Evolutionary conservation across 2,797 vertebrate species (phyloP).

Genomic region (Eulemur coronatus): DNA sequence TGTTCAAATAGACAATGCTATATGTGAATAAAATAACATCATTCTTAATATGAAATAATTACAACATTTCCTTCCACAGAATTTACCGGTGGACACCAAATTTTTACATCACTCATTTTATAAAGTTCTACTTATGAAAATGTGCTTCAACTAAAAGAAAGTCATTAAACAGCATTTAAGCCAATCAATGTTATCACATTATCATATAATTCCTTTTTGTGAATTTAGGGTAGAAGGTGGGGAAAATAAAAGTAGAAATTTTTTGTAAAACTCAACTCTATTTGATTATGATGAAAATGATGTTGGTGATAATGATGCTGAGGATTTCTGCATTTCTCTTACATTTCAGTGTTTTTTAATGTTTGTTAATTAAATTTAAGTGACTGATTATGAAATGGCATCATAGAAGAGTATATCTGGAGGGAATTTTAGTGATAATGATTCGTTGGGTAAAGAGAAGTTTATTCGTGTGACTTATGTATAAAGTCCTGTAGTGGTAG

Average conservation of each 20-base stretch:
- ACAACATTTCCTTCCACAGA: neutral
- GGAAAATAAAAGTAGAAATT: neutral
- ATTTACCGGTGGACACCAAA: neutral
- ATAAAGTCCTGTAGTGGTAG: neutral
- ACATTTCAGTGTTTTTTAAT: neutral
- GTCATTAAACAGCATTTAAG: neutral
- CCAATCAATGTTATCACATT: too few species aligned
- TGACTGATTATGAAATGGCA: neutral
- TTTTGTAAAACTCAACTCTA: neutral
- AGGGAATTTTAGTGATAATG: neutral
- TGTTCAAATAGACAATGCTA: neutral
- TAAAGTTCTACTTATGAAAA: neutral
- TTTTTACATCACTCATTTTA: neutral
- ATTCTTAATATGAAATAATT: neutral
- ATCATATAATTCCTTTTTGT: neutral
- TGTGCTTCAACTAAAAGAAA: neutral
- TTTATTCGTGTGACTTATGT: neutral
- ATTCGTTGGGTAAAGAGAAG: neutral
- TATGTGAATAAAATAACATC: neutral
- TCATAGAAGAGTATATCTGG: neutral
- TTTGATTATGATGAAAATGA: neutral
- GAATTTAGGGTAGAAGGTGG: neutral
- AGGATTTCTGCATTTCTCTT: neutral
- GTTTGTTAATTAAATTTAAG: neutral
- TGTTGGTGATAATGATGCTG: neutral